Base-by-base conservation (phyloP, 2,113 vertebrate genomes). In the Blennius ocellaris region DNA sequence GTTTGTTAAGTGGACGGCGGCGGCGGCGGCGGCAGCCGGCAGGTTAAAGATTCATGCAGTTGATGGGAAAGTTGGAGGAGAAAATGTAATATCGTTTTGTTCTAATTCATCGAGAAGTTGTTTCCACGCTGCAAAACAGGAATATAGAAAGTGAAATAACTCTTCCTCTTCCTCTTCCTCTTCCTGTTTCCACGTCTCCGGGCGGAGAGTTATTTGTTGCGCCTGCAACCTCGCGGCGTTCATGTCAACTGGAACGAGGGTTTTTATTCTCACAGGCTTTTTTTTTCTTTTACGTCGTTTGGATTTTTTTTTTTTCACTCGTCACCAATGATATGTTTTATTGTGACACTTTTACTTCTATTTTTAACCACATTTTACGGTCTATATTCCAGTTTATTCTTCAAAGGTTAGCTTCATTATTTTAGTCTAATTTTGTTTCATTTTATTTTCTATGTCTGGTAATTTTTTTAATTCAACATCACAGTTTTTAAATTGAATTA, bases 1-100 rank as follows among this genome's bases (percentile, higher is more conserved):
- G 84, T 83, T 86, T 84, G 80, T 88, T 80, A 85, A 88, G 78
- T 80, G 63, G 71, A 62, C 47, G 70, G 56, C 49, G 30, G 80
- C 45, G 37, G 36, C 21, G 21, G 21, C 21, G 21, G 21, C 21
- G 21, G 21, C 1, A 65, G 49, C 50, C 41, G 5, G 37, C 39
- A 61, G 72, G 74, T 45, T 49, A 43, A 49, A 65, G 38, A 57
- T 61, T 62, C 45, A 59, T 17, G 11, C 40, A 12, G 65, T 9
- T 10, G 70, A 45, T 50, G 11, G 21, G 37, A 11, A 69, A 77
- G 45, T 75, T 55, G 48, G 39, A 5, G n/a, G n/a, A n/a, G n/a
- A 68, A 17, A 54, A 30, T 1, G 57, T 15, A 41, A n/a, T 62
- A 61, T 62, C 30, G 15, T 66, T 53, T 11, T 30, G 21, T 30